These are phyloP conservation scores for Girardia tigrina DNA, from an alignment of 2,888 invertebrate genomes.

Conservation along the genomic window DNA sequence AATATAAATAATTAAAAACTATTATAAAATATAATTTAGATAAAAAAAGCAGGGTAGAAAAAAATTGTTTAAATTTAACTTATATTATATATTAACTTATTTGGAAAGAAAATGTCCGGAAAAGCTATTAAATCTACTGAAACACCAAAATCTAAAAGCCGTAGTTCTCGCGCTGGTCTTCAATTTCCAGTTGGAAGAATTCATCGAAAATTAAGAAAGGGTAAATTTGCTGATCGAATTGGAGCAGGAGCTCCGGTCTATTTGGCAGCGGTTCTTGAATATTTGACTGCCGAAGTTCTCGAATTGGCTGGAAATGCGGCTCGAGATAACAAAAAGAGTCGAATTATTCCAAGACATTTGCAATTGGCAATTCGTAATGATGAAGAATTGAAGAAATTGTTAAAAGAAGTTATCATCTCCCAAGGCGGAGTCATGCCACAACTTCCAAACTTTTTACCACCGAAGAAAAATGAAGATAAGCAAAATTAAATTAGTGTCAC, in stretches of 20 bases:
- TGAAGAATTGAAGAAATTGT: neutral
- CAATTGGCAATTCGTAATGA: conserved; percentile 26
- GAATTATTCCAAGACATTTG: conserved; percentile 1
- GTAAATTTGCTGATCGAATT: neutral
- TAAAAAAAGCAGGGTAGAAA: too few relatives aligned
- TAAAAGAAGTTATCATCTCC: conserved; percentile 1
- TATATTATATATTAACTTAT: too few relatives aligned
- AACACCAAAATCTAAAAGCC: too few relatives aligned
- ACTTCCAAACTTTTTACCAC: neutral
- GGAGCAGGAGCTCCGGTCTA: neutral
- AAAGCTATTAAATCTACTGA: too few relatives aligned
- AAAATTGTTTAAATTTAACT: too few relatives aligned
- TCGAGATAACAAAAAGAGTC: neutral
- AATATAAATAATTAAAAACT: too few relatives aligned
- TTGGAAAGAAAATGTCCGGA: too few relatives aligned
- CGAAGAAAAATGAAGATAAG: too few relatives aligned
- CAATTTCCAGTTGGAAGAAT: conserved; percentile 1
- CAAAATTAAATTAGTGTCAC: too few relatives aligned
- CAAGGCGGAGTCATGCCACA: conserved; percentile 21
- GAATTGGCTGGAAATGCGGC: conserved; percentile 26
- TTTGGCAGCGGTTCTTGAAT: conserved; percentile 4
- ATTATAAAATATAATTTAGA: too few relatives aligned
- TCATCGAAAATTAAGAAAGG: neutral
- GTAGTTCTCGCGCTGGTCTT: neutral
- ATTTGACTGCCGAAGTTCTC: neutral